Evolutionary conservation across 2,888 invertebrate species (phyloP).

Genomic region (Aproaerema taeniolella): DNA sequence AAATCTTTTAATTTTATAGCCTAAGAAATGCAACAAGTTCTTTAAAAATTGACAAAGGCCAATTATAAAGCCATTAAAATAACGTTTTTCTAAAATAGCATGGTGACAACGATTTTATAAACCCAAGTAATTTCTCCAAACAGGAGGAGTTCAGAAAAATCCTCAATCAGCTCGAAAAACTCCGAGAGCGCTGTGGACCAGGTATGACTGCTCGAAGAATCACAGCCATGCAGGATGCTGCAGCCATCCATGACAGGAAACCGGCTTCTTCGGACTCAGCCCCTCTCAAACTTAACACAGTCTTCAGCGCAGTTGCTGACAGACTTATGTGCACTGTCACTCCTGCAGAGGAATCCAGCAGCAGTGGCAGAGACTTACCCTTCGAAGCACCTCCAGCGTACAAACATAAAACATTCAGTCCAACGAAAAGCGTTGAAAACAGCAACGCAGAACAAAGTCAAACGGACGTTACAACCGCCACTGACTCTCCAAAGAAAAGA

Average conservation of each 20-base stretch:
- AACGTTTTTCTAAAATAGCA: too few species aligned
- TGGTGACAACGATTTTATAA: too few species aligned
- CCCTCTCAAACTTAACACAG: conserved; percentile 69
- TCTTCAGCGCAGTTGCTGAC: conserved; percentile 73
- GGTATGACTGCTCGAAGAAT: conserved; percentile 86
- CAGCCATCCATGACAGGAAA: conserved; percentile 75
- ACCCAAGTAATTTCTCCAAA: too few species aligned
- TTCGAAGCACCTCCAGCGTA: conserved; percentile 68
- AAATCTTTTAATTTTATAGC: too few species aligned
- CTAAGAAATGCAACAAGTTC: too few species aligned
- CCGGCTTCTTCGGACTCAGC: conserved; percentile 69
- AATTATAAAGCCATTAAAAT: too few species aligned
- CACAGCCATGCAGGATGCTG: conserved; percentile 89
- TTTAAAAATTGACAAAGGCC: too few species aligned
- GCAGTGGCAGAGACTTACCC: conserved; percentile 64
- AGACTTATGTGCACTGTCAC: conserved; percentile 71
- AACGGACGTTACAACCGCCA: conserved; percentile 62
- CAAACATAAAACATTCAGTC: conserved; percentile 70
- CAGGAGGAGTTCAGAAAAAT: conserved; percentile 90
- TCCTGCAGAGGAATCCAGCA: conserved; percentile 69
- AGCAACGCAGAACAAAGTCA: conserved; percentile 61
- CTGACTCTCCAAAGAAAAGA: conserved; percentile 58
- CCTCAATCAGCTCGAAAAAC: conserved; percentile 86
- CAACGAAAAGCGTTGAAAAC: conserved; percentile 56
- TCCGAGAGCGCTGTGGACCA: conserved; percentile 87